Base-by-base conservation (phyloP, 1,140 invertebrate genomes). In the Episyrphus balteatus region DNA sequence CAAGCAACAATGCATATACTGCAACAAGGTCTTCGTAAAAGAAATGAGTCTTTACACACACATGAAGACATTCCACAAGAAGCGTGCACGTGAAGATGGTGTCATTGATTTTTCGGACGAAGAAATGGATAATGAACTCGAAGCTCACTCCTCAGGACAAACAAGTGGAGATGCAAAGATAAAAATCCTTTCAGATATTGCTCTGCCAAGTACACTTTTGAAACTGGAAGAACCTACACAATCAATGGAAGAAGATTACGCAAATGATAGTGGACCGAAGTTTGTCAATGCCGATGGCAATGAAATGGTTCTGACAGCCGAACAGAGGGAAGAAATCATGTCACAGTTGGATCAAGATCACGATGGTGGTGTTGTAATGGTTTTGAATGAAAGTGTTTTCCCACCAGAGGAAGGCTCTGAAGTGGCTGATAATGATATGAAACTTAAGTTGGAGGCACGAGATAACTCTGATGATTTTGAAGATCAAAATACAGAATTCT, bases 21-120 rank as follows among this genome's bases (percentile, higher is more conserved):
- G 83, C 60, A 69, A 74, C 36, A 81, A 80, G 61, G 68, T 74
- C 44, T 82, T 83, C 54, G 71, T 77, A 31, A 71, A 80, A 36
- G 77, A 78, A 54, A 65, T 71, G 8, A 79, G 79, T 58, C 65
- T 84, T 13, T 83, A 82, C 64, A 73, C 75, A 14, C 83, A 86
- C 60, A 70, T 84, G 51, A 76, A 78, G 58, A 70, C 70, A 8
- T 62, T 72, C 54, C 82, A 85, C 56, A 75, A 77, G 57, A 68
- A 75, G 48, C 73, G 75, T 44, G 79, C 75, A 1, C 65, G 68
- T 15, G 69, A 66, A 48, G 79, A 81, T 69, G 77, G 78, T 21
- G 74, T 81, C 5, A 75, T 81, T 52, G 77, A 80, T 51, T 73
- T 78, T 49, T 74, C 72, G 30, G 77, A 80, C 59, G 75, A 78